Evolutionary conservation across 2,113 vertebrate genomes (phyloP).

Genomic region (Callipepla squamata): DNA sequence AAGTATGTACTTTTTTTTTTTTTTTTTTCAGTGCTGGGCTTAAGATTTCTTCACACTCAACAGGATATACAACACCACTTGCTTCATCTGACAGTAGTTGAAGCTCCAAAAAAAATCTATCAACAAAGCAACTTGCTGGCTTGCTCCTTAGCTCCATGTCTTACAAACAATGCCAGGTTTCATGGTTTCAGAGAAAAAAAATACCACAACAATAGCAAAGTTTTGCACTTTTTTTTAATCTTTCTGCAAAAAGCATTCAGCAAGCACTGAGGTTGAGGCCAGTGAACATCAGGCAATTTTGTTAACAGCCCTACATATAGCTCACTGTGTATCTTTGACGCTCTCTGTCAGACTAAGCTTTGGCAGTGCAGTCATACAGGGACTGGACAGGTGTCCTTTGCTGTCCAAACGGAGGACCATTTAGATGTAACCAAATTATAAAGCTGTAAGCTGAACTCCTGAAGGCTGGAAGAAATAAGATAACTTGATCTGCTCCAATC

Average conservation of each 20-base stretch:
- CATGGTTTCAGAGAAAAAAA: not conserved
- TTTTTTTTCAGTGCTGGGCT: not conserved
- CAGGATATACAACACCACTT: not conserved
- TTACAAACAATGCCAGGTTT: not conserved
- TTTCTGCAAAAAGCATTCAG: not conserved
- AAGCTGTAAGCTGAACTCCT: not conserved
- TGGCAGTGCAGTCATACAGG: rapidly evolving
- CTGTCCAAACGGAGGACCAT: not conserved
- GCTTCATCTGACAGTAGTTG: not conserved
- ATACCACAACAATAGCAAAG: not conserved
- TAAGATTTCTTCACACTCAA: not conserved
- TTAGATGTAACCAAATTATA: not conserved
- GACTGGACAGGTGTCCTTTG: not conserved
- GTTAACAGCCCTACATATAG: not conserved
- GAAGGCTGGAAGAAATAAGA: not conserved
- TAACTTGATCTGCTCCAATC: not conserved
- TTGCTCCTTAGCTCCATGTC: not conserved
- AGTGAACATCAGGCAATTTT: not conserved
- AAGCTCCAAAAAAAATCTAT: not conserved
- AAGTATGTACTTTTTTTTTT: not conserved
- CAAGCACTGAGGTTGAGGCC: not conserved
- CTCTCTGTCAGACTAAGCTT: not conserved
- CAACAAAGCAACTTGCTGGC: not conserved
- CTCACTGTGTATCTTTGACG: not conserved
- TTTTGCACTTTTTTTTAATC: not conserved